Base-by-base conservation (phyloP, 2,888 invertebrate genomes). In the Orgyia antiqua region DNA sequence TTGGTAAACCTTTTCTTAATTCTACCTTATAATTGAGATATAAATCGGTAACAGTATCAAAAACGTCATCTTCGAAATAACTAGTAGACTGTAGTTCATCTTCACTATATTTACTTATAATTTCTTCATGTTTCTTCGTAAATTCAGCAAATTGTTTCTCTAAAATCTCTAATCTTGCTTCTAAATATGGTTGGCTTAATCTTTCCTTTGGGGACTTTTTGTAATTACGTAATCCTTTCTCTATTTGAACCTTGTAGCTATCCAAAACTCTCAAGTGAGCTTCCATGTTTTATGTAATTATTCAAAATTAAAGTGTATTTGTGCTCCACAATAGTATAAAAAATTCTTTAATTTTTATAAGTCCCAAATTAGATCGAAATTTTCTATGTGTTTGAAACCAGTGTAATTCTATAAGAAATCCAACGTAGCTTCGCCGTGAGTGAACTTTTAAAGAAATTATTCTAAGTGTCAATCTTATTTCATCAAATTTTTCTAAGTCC, bases 161-260 rank as follows among this genome's bases (percentile, higher is more conserved):
- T 17, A 29, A 10, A 11, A 17, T 2, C n/a, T 29, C 27, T 9
- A 28, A 24, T 10, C 17, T 23, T 1, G 29, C 17, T 11, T 29
- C 29, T 9, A 29, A 4, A 7, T 23, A 29, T 4, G 23, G 24
- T 8, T 13, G 13, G 3, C 13, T 29, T 10, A 29, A 21, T 10
- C 29, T 13, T 2, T 29, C 21, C n/a, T 13, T 21, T 2, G 29
- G 29, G 4, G 29, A 21, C 9, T 29, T 29, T 20, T 29, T 29
- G 15, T 21, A 29, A 7, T 29, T 29, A 21, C 10, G 9, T 7
- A 13, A 13, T 9, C 13, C 29, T 15, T 13, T 29, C 13, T 29
- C 29, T 4, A 29, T 27, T 12, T 20, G 12, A 19, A 11, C 8
- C 11, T 18, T 18, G 10, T 18, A 11, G 8, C 18, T 11, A 11